Evolutionary conservation across 1,140 invertebrate genomes (phyloP), one percentile per base, ranked within the genome.

Genomic region (Drosophila oshimai): DNA sequence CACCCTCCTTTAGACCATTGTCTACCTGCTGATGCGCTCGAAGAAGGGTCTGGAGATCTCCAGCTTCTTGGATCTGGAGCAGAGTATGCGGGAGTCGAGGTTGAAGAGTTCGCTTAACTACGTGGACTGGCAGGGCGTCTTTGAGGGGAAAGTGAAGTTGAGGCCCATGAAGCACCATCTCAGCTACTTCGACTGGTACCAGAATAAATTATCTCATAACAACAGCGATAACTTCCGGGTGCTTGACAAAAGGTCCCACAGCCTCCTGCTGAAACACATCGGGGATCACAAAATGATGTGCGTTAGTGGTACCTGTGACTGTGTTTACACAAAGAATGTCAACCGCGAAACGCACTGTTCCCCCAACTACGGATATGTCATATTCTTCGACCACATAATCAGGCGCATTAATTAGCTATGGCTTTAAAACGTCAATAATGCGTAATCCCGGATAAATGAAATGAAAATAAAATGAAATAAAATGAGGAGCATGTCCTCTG

Each of bases 221-320:
- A 15, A 73, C 18, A 81, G 61, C 26, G 61, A 64, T 7, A 81
- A 73, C 37, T 76, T 81, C 9, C 12, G 31, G 13, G 46, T 67
- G 10, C 0, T 45, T 1, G 13, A 49, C 4, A 31, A 58, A n/a
- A 31, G 61, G 1, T 49, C 42, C 0, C 77, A 81, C 36, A 81
- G 78, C 34, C 42, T 80, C 42, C 45, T 76, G n/a, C 20, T 83
- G 12, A 51, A 42, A 12, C 77, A 81, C 20, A 24, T 51, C 0
- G 73, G 68, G 0, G 73, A 83, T 42, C 78, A 77, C 36, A 83
- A 81, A 28, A 53, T 58, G 3, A 57, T 81, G 42, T 76, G 77
- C 18, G 44, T 77, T 0, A 77, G 67, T 17, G 50, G 37, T 4
- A 36, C 15, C 24, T 83, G 74, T 5, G 15, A 26, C 0, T 71